Conservation (phyloP, 2,888 invertebrate species). For the Megalurothrips usitatus region DNA sequence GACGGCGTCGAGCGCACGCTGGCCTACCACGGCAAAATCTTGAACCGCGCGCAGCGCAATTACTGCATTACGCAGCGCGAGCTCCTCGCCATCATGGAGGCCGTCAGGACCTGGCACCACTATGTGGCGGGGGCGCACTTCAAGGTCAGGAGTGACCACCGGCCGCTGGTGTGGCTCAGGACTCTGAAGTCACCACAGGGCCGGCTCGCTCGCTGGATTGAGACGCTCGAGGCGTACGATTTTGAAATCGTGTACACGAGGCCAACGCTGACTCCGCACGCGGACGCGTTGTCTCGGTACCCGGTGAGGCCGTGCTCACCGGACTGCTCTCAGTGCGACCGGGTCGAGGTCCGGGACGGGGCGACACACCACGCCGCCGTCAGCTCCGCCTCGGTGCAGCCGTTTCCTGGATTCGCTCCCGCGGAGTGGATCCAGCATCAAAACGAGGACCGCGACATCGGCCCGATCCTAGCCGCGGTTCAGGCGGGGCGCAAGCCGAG, state of each 20-base stretch:
- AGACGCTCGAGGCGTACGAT: neutral
- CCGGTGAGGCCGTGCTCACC: neutral
- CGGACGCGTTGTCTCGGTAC: neutral
- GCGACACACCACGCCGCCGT: neutral
- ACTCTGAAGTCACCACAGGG: neutral
- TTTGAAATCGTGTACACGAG: neutral
- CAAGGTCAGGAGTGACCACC: neutral
- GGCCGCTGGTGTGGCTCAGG: neutral
- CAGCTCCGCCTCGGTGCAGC: neutral
- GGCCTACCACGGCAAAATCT: neutral
- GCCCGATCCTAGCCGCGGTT: neutral
- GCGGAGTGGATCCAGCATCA: neutral
- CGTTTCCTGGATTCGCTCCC: neutral
- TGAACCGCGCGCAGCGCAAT: neutral
- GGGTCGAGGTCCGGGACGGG: neutral
- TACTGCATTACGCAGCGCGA: slow-evolving; percentile 6
- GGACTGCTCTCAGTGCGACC: neutral
- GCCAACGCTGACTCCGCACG: neutral
- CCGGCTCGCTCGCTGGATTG: neutral
- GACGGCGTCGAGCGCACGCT: neutral
- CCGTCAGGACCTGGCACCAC: neutral
- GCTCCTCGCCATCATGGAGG: neutral
- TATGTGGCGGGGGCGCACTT: neutral
- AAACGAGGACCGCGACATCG: neutral
- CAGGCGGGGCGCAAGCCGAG: neutral